Conservation (phyloP, 1,140 invertebrate genomes). For the Procambarus virginalis region DNA sequence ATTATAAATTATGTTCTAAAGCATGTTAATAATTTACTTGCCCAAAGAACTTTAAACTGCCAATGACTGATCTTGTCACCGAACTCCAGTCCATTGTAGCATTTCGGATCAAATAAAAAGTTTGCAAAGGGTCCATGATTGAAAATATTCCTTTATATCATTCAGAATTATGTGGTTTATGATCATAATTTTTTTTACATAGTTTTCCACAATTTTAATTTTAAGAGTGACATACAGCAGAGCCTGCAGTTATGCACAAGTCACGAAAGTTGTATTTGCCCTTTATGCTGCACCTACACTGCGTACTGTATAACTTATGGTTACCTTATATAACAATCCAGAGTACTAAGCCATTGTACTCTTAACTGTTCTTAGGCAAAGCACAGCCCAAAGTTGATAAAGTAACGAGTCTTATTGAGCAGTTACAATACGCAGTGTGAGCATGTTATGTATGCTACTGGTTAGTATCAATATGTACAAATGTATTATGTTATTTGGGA, state of each 20-base stretch:
- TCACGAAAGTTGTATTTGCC: background rate
- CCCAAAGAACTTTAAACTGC: background rate
- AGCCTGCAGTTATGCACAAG: background rate
- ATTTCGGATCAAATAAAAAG: slow-evolving; percentile 4
- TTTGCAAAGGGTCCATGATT: slow-evolving; percentile 4
- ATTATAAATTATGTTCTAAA: too few species aligned
- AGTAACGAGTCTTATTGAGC: background rate
- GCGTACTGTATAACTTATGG: background rate
- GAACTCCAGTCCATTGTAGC: background rate
- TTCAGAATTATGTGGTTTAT: background rate
- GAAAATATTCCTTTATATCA: slow-evolving; percentile 2
- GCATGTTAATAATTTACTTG: too few species aligned
- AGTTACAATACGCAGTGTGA: background rate
- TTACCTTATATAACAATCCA: background rate
- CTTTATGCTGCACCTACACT: background rate
- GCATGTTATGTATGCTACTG: background rate
- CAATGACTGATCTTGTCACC: background rate
- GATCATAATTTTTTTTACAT: background rate
- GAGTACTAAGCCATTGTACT: background rate
- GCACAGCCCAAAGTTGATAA: background rate
- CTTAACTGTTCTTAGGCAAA: background rate
- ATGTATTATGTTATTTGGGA: background rate
- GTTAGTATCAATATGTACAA: slow-evolving; percentile 1
- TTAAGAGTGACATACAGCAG: background rate
- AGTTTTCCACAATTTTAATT: background rate